Base-by-base conservation (phyloP, 1,140 invertebrate genomes). In the Portunus trituberculatus region DNA sequence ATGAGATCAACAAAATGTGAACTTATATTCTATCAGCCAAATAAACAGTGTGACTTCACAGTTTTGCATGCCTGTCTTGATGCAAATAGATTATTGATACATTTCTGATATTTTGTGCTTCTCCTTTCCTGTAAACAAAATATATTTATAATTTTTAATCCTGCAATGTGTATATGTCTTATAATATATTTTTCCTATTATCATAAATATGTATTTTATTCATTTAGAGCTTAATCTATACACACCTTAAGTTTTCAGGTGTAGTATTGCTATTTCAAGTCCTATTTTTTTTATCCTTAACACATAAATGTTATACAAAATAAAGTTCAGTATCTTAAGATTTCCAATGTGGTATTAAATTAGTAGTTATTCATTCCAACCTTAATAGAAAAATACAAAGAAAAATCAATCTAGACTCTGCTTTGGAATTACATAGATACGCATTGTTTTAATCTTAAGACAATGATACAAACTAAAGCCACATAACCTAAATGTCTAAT, bases 81-180 rank as follows among this genome's bases (percentile, higher is more conserved):
- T 25, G 8, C 67, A n/a, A n/a, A n/a, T 2, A 76, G 20, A 7
- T 76, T 2, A 1, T 2, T 76, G 67, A 76, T 76, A 76, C 20
- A 76, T 76, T 76, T 76, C 67, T 76, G 67, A n/a, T 76, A 76
- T 76, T 76, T 76, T 76, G 67, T 76, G 67, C 67, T 76, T 76
- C 6, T 76, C 20, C 25, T 76, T 76, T 76, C 67, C 67, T 76
- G 16, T 76, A 7, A 76, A 76, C 67, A n/a, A 76, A 76, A 76
- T 76, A 76, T 76, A 76, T n/a, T n/a, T n/a, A 1, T n/a, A 76
- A n/a, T 76, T 76, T 25, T 76, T n/a, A 76, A 76, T 25, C 25
- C 20, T 14, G 12, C 52, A 59, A 59, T 76, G 25, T 76, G 67
- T 14, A 59, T 59, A 39, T 39, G 39, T 39, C 1, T 39, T 39